phyloP scores from a whole-genome alignment of 2,113 vertebrate genomes.

The Butastur rufipennis region DNA sequence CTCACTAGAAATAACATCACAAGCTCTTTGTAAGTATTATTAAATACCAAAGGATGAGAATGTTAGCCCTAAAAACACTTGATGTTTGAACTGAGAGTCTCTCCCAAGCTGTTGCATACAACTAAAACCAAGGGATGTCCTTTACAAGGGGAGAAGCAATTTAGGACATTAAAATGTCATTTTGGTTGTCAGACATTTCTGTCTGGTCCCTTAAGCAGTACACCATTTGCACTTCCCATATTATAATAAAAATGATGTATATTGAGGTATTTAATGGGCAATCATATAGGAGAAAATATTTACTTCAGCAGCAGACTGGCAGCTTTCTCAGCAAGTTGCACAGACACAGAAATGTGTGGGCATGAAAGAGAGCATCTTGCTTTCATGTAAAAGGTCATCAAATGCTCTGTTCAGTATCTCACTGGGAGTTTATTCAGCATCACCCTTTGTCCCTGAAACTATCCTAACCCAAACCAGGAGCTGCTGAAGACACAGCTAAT shows the following conservation, averaged over 20 bases:
- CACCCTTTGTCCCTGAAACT: neutral
- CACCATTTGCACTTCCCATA: neutral
- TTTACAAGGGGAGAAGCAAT: neutral
- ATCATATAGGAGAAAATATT: neutral
- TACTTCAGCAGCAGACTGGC: neutral
- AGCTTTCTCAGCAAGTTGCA: neutral
- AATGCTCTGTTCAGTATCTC: neutral
- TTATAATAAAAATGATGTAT: neutral
- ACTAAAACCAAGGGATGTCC: neutral
- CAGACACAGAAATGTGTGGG: neutral
- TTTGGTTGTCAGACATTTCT: neutral
- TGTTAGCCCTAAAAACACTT: neutral
- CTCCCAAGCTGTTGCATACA: neutral
- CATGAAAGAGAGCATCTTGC: neutral
- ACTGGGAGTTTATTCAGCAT: neutral
- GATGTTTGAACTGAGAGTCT: neutral
- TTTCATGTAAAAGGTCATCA: neutral
- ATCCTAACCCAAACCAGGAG: neutral
- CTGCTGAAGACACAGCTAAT: neutral
- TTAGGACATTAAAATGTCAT: neutral
- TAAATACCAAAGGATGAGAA: neutral
- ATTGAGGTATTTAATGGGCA: conserved; percentile 2
- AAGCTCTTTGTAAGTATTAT: neutral
- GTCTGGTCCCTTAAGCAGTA: neutral
- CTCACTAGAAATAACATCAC: neutral